Base-by-base conservation (phyloP, 2,888 invertebrate species). In the Synanthedon andrenaeformis region DNA sequence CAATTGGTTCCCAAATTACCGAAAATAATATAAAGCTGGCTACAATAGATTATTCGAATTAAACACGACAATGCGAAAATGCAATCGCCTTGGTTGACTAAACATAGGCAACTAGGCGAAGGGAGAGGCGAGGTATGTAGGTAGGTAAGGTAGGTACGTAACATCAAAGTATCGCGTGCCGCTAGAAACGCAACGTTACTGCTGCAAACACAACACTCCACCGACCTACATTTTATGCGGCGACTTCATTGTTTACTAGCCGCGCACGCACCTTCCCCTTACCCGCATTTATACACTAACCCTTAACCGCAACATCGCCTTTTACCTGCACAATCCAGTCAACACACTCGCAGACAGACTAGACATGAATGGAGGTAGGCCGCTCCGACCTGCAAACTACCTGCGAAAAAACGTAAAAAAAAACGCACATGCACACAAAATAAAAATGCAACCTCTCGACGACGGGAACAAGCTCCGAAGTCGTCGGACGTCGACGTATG, bases 191-290 rank as follows among this genome's bases (percentile, higher is more conserved):
- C 65, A 60, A 63, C 55, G 70, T 70, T 72, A 72, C 70, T 75
- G 67, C 74, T 72, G 74, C 35, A 35, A 35, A 35, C 35, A 35
- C 35, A 35, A 35, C 76, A 83, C 79, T 76, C 79, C 69, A 83
- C 76, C 85, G 87, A 87, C 87, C 87, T 84, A 87, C 81, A 86
- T 87, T 81, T 86, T 87, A 87, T 86, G 76, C 86, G 74, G 73
- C 72, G 68, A 70, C 69, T 72, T 76, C 74, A 81, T 82, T 83
- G 82, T 79, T 79, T 77, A 76, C 75, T 72, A 75, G 73, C 67
- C 62, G 66, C 62, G 66, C 77, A 82, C 80, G 78, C 80, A 79
- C 61, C 66, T 70, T 69, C 79, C 78, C 77, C 72, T 64, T 58
- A 59, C 55, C n/a, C 23, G 6, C 42, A 13, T 51, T 23, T 13